Evolutionary conservation across 2,113 vertebrate species (phyloP).

Genomic region (Hippocampus abdominalis): DNA sequence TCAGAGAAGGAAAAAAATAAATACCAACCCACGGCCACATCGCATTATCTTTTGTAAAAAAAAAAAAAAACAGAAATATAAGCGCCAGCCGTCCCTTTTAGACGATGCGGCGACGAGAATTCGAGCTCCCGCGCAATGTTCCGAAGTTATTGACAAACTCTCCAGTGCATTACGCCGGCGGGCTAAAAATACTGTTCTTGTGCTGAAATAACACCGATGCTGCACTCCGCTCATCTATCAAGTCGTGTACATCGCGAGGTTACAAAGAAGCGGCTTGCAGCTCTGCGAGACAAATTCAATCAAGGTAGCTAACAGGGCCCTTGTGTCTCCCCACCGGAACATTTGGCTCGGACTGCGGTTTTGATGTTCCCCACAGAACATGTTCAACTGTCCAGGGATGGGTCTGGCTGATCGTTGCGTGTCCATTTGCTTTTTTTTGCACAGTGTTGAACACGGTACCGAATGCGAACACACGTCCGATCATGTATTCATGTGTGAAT

Average conservation of each 20-base stretch:
- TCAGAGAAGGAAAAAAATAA: neutral
- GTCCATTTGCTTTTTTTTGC: conserved; percentile 20
- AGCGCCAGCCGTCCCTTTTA: neutral
- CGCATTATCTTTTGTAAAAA: neutral
- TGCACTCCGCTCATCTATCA: conserved; percentile 32
- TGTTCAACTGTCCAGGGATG: conserved; percentile 1
- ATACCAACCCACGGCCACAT: neutral
- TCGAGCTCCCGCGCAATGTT: too few species aligned
- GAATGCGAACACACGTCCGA: conserved; percentile 4
- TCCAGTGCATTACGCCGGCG: neutral
- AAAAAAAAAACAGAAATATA: neutral
- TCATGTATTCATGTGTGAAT: conserved; percentile 20
- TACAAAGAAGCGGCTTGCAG: conserved; percentile 22
- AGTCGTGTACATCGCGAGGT: conserved; percentile 16
- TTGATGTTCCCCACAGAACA: conserved; percentile 3
- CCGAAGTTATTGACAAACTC: conserved; percentile 6
- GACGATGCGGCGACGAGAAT: neutral
- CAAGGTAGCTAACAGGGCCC: conserved; percentile 33
- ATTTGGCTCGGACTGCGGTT: conserved; percentile 15
- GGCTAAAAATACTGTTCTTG: conserved; percentile 40
- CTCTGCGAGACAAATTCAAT: conserved; percentile 46
- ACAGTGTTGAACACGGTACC: conserved; percentile 14
- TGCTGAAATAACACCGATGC: conserved; percentile 28
- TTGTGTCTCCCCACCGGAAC: conserved; percentile 15
- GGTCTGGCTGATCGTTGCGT: neutral